Percentiles rank a stretch among this genome's conserved stretches.
These are phyloP conservation scores for Anguilla rostrata DNA, from an alignment of 2,113 vertebrate species.

Conservation along the genomic window DNA sequence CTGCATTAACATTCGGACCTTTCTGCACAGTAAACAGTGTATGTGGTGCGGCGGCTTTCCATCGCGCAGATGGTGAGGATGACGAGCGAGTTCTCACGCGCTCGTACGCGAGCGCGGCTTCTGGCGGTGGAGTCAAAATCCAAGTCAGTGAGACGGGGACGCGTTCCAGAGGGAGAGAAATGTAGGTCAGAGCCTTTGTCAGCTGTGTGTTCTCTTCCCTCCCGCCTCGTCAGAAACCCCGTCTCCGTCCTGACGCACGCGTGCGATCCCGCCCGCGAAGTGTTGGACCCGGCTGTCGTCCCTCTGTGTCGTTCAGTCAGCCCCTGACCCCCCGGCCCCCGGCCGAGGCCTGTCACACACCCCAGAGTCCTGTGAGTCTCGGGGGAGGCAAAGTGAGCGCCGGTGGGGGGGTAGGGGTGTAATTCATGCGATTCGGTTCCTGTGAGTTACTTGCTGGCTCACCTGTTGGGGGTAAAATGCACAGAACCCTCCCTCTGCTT, in stretches of 20 bases:
- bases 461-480: slow-evolving; percentile 10
- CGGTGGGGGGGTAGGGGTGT: not conserved
- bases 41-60: not conserved
- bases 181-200: not conserved
- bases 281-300: not conserved
- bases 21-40: not conserved
- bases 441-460: not conserved
- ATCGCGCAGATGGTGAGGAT: not conserved
- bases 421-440: not conserved
- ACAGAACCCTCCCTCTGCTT: not conserved
- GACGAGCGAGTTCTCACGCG: not conserved
- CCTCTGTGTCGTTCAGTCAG: too few species aligned
- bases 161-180: not conserved
- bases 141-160: not conserved
- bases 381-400: not conserved
- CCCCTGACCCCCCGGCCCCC: too few species aligned
- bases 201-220: not conserved
- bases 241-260: not conserved
- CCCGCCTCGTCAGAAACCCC: not conserved
- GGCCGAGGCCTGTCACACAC: not conserved
- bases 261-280: not conserved
- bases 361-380: too few species aligned
- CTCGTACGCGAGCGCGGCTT: not conserved
- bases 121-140: not conserved
- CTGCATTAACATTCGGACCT: not conserved